Base-by-base conservation (phyloP, 2,113 vertebrate genomes). In the Xiphophorus maculatus region DNA sequence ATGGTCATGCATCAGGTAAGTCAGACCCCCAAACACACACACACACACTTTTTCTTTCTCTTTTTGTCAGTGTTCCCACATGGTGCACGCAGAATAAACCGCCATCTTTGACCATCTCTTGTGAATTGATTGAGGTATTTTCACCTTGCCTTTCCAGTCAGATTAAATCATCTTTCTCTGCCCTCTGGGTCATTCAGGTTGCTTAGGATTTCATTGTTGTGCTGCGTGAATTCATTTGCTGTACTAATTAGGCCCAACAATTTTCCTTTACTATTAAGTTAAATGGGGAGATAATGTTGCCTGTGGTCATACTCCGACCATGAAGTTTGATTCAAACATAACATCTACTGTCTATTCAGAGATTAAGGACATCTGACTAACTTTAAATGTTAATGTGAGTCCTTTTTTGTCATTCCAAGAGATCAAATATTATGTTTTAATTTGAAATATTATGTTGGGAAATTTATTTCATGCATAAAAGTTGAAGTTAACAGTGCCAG, bases 1-100 rank as follows among this genome's bases (percentile, higher is more conserved):
- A 88, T 86, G 90, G 85, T 85, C 89, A 90, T 77, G 92, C 93
- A 75, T 93, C 93, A 93, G 94, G 94, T 95, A 91, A 91, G 91
- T 81, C 71, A 33, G 65, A 63, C 10, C 72, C 25, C 60, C 66
- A 48, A 69, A 71, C 25, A 70, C 28, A n/a, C 63, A 63, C n/a
- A 22, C 37, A 8, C 33, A 35, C 33, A 35, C 7, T 40, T 40
- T 40, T 40, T 40, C 13, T 19, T 19, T 5, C 62, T 42, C 15
- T 67, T 64, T 58, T 61, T 15, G 14, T 63, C 54, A n/a, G 29
- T n/a, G 12, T 17, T 63, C 71, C 66, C 74, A 51, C 69, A 67
- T 22, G 71, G 73, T 67, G 33, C 64, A 63, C 44, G 75, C 80
- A 15, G 35, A 76, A 64, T 51, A 44, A 80, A 77, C 61, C 40